phyloP scores from a whole-genome alignment of 1,140 invertebrate genomes.

The Bicyclus anynana region DNA sequence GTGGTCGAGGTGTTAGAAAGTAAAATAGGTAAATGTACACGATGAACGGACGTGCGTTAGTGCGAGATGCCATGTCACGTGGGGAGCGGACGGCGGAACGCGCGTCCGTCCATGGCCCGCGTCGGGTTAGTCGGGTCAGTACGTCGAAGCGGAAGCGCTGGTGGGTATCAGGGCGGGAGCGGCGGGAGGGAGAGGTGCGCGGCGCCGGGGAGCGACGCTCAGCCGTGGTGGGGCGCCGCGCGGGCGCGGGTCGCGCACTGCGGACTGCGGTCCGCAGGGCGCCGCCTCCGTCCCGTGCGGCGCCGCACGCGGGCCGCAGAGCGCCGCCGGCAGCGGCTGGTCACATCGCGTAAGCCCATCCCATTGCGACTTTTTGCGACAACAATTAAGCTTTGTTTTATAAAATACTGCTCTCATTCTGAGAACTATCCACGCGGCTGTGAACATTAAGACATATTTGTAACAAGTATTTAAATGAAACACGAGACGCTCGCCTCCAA shows the following conservation, averaged over 20 bases:
- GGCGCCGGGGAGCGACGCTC: conserved; percentile 56
- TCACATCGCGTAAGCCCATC: conserved; percentile 83
- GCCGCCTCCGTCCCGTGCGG: conserved; percentile 59
- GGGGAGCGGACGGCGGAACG: conserved; percentile 26
- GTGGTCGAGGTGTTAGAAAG: conserved; percentile 59
- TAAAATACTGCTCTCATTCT: conserved; percentile 41
- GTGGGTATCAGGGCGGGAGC: conserved; percentile 30
- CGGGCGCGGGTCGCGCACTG: conserved; percentile 52
- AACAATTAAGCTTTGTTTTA: conserved; percentile 79
- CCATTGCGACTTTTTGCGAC: conserved; percentile 74
- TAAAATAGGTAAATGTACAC: conserved; percentile 41
- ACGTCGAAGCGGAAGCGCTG: conserved; percentile 68
- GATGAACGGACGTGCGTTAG: conserved; percentile 64
- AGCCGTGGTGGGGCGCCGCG: conserved; percentile 59
- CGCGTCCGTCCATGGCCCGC: conserved; percentile 63
- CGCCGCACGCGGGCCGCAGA: conserved; percentile 71
- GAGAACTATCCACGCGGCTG: conserved; percentile 69
- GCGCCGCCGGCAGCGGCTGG: conserved; percentile 77
- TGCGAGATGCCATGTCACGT: not conserved
- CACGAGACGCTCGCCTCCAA: not conserved
- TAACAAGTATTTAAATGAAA: conserved; percentile 22
- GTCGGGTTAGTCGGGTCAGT: conserved; percentile 68
- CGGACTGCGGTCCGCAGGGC: conserved; percentile 44
- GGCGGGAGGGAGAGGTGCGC: conserved; percentile 32
- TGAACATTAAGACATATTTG: conserved; percentile 71